Base-by-base conservation (phyloP, 2,888 invertebrate genomes). In the Mythimna impura region DNA sequence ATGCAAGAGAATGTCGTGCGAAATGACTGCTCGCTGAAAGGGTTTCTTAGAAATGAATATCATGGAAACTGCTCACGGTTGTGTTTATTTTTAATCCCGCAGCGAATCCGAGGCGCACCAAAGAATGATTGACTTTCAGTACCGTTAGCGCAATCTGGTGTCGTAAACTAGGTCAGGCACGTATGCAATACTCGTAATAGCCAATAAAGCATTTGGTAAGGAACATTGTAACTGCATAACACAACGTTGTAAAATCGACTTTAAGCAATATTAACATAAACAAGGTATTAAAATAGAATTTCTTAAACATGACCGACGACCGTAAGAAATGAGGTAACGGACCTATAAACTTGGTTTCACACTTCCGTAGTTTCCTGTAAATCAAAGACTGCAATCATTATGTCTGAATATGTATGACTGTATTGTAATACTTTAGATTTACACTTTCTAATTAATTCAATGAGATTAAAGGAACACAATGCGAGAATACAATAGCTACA, bases 91-190 rank as follows among this genome's bases (percentile, higher is more conserved):
- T 88, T 88, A 88, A 86, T 85, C 75, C 70, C 63, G 71, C 78
- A 62, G 68, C 66, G 63, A 78, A 80, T 76, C 75, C 71, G 73
- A 69, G 67, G 77, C 61, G 69, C 66, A 72, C 71, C 65, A 82
- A 64, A 71, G 73, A 78, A 86, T 82, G 73, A 84, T 81, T 83
- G 63, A 80, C 79, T 86, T 88, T 81, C 82, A 83, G 79, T 86
- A 81, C 67, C 55, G 76, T 76, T 84, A 91, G 83, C 87, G 90
- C 89, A 90, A 91, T 88, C 86, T 85, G 77, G 81, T 87, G 84
- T 82, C 82, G 88, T 85, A 88, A 94, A 91, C 88, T 90, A 83
- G 90, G 92, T 90, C 91, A 91, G 87, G 76, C 86, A 85, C 78
- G 86, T 86, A 84, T 83, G 86, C 83, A 88, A 86, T 76, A 74